A percentile compares a stretch with the other conserved stretches of the same genome.
Conservation (phyloP, 2,113 vertebrate species). For the Channa maculata region DNA sequence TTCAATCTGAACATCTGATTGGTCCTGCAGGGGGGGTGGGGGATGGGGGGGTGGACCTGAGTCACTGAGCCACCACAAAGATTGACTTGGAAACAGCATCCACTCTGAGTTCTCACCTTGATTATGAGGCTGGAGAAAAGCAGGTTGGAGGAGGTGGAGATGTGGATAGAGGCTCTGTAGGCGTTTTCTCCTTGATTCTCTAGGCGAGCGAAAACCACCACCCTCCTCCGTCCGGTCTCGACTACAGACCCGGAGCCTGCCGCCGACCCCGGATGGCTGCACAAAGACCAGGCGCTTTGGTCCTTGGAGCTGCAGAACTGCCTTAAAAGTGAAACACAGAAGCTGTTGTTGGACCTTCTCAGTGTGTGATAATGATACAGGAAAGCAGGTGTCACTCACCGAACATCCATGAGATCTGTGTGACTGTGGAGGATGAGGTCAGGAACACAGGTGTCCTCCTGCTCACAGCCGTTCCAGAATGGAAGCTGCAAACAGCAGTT, state of each 20-base stretch:
- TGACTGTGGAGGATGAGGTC: slow-evolving; percentile 88
- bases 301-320: slow-evolving; percentile 85
- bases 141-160: slow-evolving; percentile 91
- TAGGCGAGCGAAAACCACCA: slow-evolving; percentile 85
- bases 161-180: slow-evolving; percentile 86
- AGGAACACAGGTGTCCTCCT: slow-evolving; percentile 91
- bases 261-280: slow-evolving; percentile 21
- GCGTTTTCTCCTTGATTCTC: slow-evolving; percentile 94
- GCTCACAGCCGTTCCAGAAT: slow-evolving; percentile 96
- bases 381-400: slow-evolving; percentile 71
- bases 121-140: slow-evolving; percentile 90
- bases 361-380: not conserved
- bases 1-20: slow-evolving; percentile 89
- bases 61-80: no score
- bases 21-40: slow-evolving; percentile 81
- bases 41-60: slow-evolving; percentile 4
- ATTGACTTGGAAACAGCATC: not conserved
- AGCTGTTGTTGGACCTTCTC: not conserved
- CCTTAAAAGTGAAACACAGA: slow-evolving; percentile 70
- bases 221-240: slow-evolving; percentile 84
- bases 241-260: slow-evolving; percentile 75
- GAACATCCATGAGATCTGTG: slow-evolving; percentile 86
- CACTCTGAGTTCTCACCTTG: slow-evolving; percentile 76
- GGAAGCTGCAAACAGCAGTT: slow-evolving; percentile 82
- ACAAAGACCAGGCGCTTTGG: slow-evolving; percentile 61